Base-by-base conservation (phyloP, 2,888 invertebrate genomes). In the Drosophila conformis region DNA sequence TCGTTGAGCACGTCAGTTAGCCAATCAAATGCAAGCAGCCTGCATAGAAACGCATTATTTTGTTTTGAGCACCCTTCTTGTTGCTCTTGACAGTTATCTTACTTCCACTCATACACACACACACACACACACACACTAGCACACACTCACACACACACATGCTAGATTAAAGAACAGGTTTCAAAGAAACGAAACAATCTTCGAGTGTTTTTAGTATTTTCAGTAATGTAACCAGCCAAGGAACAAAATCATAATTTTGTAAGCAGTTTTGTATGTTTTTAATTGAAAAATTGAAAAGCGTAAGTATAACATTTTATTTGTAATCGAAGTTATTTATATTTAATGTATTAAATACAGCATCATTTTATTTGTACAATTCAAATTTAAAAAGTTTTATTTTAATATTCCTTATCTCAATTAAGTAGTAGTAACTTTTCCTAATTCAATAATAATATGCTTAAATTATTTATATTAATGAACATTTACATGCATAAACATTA, bases 1-100 rank as follows among this genome's bases (percentile, higher is more conserved):
- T 48, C 46, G 51, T 27, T 31, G 6, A 8, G 4, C 15, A 21
- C 18, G 21, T 31, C 7, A 6, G 8, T 8, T 15, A 15, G 15
- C 78, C 78, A 78, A 78, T 42, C 48, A 21, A 33, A n/a, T 38
- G 4, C 11, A n/a, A n/a, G 13, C 21, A 8, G 46, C 18, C 31
- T 36, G 35, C 4, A 46, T 42, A 29, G 31, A 69, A 46, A 25
- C 25, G 46, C 27, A 62, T n/a, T 8, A 25, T 2, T 35, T 46
- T 4, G 35, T 49, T 56, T 38, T 56, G 18, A 51, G 33, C 35
- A 51, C 70, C 54, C 63, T 48, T 70, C 33, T 11, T 35, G 31
- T 42, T 42, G 25, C n/a, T 48, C 33, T 53, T 46, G 27, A 40
- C 49, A 38, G 48, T 57, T 53, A 31, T 68, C 42, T 48, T 58